Conservation (phyloP, 2,888 invertebrate species). For the Auanema sp. region DNA sequence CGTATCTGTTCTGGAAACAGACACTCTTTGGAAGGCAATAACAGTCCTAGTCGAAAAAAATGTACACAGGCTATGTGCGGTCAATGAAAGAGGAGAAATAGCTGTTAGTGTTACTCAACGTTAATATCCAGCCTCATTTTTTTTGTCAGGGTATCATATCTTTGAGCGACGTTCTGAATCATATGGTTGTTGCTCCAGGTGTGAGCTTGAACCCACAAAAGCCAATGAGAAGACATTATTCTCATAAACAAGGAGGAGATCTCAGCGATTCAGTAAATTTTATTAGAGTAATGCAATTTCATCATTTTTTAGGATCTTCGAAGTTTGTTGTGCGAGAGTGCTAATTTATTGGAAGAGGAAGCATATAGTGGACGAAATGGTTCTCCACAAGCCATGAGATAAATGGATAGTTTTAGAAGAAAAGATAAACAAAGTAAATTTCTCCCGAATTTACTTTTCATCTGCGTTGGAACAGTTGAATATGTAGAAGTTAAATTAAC, state of each 20-base stretch:
- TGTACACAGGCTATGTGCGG: conserved; percentile 47
- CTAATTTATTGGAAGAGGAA: conserved; percentile 16
- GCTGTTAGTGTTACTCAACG: conserved; percentile 22
- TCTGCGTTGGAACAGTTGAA: too few relatives aligned
- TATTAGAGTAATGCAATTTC: neutral
- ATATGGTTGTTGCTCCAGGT: conserved; percentile 47
- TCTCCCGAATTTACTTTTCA: too few relatives aligned
- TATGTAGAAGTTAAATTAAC: too few relatives aligned
- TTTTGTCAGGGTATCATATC: conserved; percentile 44
- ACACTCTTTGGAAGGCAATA: conserved; percentile 48
- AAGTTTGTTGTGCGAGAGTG: conserved; percentile 16
- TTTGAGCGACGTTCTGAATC: conserved; percentile 49
- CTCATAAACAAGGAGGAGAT: conserved; percentile 31
- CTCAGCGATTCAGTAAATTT: conserved; percentile 32
- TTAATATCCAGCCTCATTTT: neutral
- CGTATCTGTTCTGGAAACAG: conserved; percentile 46
- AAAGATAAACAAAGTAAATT: too few relatives aligned
- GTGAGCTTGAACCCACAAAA: conserved; percentile 22
- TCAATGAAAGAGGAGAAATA: conserved; percentile 43
- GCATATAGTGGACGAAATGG: neutral
- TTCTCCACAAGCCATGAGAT: too few relatives aligned
- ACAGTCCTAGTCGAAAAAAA: conserved; percentile 48
- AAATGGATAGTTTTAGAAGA: too few relatives aligned
- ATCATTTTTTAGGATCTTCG: conserved; percentile 14
- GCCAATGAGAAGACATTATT: conserved; percentile 30